Evolutionary conservation across 64 coral and sea anemone genomes (phyloP).

Genomic region (Montipora capricornis): DNA sequence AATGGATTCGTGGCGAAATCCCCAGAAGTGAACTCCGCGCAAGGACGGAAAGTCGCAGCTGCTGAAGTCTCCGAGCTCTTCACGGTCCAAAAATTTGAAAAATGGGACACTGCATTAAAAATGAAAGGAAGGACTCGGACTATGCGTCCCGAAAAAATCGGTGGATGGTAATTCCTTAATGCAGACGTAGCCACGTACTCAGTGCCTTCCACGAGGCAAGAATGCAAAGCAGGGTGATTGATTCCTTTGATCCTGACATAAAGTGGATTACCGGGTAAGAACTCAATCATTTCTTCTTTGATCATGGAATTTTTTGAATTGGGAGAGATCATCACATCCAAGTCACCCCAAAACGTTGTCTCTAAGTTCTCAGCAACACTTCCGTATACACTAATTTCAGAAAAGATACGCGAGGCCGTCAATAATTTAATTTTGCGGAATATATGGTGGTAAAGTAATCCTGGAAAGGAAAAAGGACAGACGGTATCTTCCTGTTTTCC

Average conservation of each 20-base stretch:
- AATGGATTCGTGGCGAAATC: too few relatives aligned
- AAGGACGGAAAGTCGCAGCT: background rate
- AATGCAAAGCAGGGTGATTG: constrained; percentile 25
- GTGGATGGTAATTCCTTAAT: constrained; percentile 45
- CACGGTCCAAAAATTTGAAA: background rate
- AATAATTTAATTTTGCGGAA: too few relatives aligned
- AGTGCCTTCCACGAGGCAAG: constrained; percentile 48
- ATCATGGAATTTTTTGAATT: constrained; percentile 43
- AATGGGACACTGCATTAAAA: background rate
- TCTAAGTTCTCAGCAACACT: background rate
- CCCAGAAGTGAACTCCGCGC: too few relatives aligned
- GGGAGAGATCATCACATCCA: constrained; percentile 54
- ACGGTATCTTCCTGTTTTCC: background rate
- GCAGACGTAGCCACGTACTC: constrained; percentile 48
- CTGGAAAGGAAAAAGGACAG: too few relatives aligned
- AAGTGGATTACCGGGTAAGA: constrained; percentile 7
- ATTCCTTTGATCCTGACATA: constrained; percentile 36
- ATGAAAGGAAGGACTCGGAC: background rate
- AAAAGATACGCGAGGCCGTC: too few relatives aligned
- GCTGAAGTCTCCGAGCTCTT: background rate
- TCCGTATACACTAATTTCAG: background rate
- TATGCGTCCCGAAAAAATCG: background rate
- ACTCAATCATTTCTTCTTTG: constrained; percentile 6
- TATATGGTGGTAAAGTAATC: too few relatives aligned
- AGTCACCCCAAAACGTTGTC: background rate